Base-by-base conservation (phyloP, 1,140 invertebrate species). In the Drosophila athabasca region DNA sequence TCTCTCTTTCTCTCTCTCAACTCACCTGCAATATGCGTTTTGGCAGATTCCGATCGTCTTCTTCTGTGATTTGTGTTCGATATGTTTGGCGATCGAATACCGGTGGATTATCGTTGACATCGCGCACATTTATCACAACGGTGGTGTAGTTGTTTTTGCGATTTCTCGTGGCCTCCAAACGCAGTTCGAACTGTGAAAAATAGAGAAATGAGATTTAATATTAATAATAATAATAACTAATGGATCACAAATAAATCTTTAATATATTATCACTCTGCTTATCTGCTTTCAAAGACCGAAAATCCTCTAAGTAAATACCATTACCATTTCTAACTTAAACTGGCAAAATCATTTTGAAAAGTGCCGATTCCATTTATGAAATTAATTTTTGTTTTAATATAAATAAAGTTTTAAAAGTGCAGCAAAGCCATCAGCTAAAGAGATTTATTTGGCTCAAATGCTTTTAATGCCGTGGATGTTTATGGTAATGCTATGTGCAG, bases 11-110 rank as follows among this genome's bases (percentile, higher is more conserved):
- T 35, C 9, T 35, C 29, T 9, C 7, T 11, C 3, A 35, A 51
- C 65, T 65, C 83, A 94, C 94, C 94, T 94, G 93, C 71, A 95
- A 91, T 71, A 95, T 93, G 79, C 93, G 92, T 88, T 95, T 94
- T 52, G 94, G 94, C 78, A 95, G 92, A 87, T 94, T 94, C 58
- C 94, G 90, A 92, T 95, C 94, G 89, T 95, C 94, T 88, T 94
- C 94, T 79, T 95, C 94, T 8, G 94, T 94, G 82, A 95, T 95
- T 91, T 94, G 94, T 58, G 94, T 94, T 80, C 94, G 93, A 92
- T 95, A 95, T 72, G 93, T 94, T 69, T 94, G 94, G 67, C 94
- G 92, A 92, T 95, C 94, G 88, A 95, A 95, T 41, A 94, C 93
- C 51, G 94, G 94, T 67, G 93, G 92, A 91, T 94, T 94, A 91